Conservation (phyloP, 1,140 invertebrate species). For the Anoplolepis gracilipes region DNA sequence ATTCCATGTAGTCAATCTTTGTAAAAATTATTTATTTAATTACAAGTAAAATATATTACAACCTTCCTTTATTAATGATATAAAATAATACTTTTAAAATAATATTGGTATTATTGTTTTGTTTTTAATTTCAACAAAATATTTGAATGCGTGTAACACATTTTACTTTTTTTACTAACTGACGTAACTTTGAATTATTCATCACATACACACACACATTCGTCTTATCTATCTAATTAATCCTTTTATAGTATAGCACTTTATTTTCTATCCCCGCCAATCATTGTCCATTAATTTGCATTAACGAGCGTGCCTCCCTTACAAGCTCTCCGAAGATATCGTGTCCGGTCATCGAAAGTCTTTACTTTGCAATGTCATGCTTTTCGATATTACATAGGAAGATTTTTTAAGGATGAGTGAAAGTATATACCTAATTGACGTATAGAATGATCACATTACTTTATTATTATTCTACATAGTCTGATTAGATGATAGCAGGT, state of each 20-base stretch:
- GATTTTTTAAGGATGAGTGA: not conserved
- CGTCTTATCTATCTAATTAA: conserved; percentile 27
- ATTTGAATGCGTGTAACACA: not conserved
- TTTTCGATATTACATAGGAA: not conserved
- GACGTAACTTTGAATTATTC: not conserved
- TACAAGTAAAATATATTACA: not conserved
- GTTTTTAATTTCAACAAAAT: not conserved
- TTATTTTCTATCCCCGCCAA: not conserved
- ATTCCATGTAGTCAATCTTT: not conserved
- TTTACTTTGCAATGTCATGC: not conserved
- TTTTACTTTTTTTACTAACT: not conserved
- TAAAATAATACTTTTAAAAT: not conserved
- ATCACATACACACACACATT: too few relatives aligned
- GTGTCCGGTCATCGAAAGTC: not conserved
- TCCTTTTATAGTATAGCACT: not conserved
- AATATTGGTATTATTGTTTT: not conserved
- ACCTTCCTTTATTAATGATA: not conserved
- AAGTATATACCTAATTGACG: not conserved
- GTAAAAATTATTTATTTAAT: not conserved
- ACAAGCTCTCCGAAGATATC: not conserved
- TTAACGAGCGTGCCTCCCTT: not conserved
- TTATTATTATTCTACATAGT: too few relatives aligned
- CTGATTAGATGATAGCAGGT: not conserved
- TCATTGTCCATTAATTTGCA: conserved; percentile 22
- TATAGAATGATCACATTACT: conserved; percentile 7